Evolutionary conservation across 2,113 vertebrate species (phyloP).

Genomic region (Galbula dea): DNA sequence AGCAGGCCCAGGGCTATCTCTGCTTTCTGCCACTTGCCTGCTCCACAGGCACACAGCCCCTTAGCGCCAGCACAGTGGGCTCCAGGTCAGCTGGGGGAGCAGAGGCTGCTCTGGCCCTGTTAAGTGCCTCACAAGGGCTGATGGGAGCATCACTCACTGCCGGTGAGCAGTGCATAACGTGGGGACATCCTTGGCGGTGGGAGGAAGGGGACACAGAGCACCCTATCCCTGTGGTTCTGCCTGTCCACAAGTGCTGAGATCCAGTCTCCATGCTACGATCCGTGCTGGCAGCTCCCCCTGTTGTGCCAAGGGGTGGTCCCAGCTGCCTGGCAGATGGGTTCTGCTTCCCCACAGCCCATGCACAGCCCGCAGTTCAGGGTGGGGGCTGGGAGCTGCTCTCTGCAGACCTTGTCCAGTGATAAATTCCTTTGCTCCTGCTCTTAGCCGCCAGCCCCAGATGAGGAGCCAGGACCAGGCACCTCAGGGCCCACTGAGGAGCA

Average conservation of each 20-base stretch:
- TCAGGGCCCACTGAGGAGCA: not conserved
- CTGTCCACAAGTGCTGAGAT: not conserved
- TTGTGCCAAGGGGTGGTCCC: rapidly evolving
- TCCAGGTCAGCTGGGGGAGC: not conserved
- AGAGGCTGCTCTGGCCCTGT: rapidly evolving
- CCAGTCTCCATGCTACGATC: no score
- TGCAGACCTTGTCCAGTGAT: not conserved
- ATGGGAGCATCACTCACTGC: not conserved
- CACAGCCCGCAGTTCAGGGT: not conserved
- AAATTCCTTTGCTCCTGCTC: not conserved
- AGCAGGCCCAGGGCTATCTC: no score
- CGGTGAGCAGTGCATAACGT: rapidly evolving
- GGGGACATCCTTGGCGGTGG: rapidly evolving
- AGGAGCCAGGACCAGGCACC: not conserved
- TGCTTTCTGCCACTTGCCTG: not conserved
- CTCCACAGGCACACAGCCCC: rapidly evolving
- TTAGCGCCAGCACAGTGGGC: not conserved
- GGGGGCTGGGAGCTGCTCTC: not conserved
- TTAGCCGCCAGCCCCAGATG: no score
- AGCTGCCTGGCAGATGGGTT: not conserved
- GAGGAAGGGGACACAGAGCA: not conserved
- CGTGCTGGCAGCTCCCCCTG: rapidly evolving
- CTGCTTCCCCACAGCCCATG: not conserved
- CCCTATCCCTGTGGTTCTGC: not conserved
- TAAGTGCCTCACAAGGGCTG: rapidly evolving